Percentiles rank a stretch among this genome's conserved stretches.
Evolutionary conservation across 2,113 vertebrate genomes (phyloP).

Genomic region (Nothocercus julius): DNA sequence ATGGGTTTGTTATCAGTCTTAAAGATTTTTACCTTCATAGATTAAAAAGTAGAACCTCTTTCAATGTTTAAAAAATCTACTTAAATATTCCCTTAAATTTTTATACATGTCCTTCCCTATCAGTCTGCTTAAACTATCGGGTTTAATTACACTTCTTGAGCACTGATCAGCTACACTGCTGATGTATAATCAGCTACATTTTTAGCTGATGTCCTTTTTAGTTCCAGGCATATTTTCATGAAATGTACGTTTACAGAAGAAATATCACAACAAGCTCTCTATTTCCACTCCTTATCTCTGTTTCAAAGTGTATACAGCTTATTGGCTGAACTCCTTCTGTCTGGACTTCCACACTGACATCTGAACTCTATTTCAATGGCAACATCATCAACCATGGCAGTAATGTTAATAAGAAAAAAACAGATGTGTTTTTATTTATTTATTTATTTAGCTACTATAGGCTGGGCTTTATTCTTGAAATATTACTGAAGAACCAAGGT

Average conservation of each 20-base stretch:
- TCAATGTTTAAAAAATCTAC: neutral
- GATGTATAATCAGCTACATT: neutral
- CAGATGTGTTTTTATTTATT: accelerated
- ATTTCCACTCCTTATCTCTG: neutral
- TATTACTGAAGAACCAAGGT: neutral
- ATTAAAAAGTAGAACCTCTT: neutral
- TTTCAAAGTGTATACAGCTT: neutral
- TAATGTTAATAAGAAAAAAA: neutral
- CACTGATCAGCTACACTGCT: neutral
- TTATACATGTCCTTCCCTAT: neutral
- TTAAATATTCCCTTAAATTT: slow-evolving; percentile 21
- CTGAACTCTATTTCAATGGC: neutral
- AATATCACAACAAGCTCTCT: neutral
- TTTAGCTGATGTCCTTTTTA: neutral
- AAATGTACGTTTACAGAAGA: neutral
- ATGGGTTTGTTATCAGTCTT: neutral
- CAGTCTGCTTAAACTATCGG: neutral
- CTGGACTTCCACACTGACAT: neutral
- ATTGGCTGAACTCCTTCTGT: neutral
- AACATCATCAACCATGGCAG: neutral
- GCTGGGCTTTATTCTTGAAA: neutral
- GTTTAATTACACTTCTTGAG: slow-evolving; percentile 30
- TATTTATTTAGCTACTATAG: neutral
- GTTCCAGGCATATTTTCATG: neutral
- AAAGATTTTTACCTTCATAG: neutral